These are phyloP conservation scores for Hoplodrina ambigua DNA, from an alignment of 2,888 invertebrate species.

Conservation along the genomic window DNA sequence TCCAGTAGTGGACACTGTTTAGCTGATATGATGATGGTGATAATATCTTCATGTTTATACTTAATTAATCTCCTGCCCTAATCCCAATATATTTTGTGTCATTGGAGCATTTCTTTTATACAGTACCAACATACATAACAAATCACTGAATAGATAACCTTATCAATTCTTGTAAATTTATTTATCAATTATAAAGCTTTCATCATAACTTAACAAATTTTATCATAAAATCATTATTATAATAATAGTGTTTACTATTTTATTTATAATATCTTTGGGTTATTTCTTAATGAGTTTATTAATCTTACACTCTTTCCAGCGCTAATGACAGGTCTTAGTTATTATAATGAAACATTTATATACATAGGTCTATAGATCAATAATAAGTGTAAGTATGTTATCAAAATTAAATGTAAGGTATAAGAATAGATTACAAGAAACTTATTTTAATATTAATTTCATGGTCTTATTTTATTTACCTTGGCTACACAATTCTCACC, in stretches of 20 bases:
- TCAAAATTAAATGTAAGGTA: no score
- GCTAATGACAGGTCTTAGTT: neutral
- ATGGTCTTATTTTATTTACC: neutral
- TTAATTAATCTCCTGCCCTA: neutral
- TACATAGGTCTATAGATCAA: neutral
- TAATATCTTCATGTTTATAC: neutral
- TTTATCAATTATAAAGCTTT: neutral
- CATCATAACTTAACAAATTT: no score
- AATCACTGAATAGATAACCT: neutral
- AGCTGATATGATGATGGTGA: no score
- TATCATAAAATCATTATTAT: neutral
- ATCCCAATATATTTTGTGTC: neutral
- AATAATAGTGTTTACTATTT: neutral
- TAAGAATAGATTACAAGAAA: neutral
- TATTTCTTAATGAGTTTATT: neutral
- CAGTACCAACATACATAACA: neutral
- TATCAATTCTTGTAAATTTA: neutral
- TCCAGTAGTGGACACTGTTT: no score
- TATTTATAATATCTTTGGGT: no score
- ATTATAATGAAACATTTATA: neutral
- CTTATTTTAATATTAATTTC: neutral
- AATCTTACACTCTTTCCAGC: neutral
- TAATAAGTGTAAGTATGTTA: no score
- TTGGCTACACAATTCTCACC: neutral
- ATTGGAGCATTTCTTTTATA: neutral